Conservation (phyloP, 1,140 invertebrate genomes). For the Drosophila novamexicana region DNA sequence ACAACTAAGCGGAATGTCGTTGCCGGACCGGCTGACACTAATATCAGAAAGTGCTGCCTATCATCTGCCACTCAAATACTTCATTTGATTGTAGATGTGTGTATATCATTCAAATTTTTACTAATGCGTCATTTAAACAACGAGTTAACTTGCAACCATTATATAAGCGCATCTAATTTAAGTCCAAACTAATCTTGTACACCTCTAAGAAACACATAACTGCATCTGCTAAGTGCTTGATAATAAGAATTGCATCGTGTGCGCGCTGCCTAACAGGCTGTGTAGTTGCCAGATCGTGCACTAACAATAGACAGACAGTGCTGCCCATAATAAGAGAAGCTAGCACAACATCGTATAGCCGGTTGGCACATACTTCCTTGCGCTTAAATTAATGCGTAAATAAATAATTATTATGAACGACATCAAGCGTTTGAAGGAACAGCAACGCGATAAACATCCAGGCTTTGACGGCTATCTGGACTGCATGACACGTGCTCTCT, state of each 20-base stretch:
- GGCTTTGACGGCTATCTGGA: slow-evolving; percentile 85
- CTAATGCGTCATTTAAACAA: neutral
- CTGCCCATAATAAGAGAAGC: neutral
- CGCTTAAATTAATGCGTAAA: slow-evolving; percentile 20
- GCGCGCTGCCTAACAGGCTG: neutral
- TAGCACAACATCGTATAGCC: slow-evolving; percentile 1
- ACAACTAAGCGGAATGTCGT: slow-evolving; percentile 13
- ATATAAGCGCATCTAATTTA: neutral
- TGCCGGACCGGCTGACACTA: slow-evolving; percentile 10
- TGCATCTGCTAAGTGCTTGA: neutral
- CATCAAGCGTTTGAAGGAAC: slow-evolving; percentile 83
- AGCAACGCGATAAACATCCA: slow-evolving; percentile 85
- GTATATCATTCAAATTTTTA: neutral
- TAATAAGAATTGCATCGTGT: neutral
- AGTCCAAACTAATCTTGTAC: neutral
- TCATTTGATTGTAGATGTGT: neutral
- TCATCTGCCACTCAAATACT: slow-evolving; percentile 4
- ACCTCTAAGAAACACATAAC: neutral
- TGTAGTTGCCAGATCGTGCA: slow-evolving; percentile 5
- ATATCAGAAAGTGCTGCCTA: slow-evolving; percentile 1
- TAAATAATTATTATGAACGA: slow-evolving; percentile 78
- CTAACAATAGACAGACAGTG: neutral
- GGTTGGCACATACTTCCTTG: neutral
- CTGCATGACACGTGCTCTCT: slow-evolving; percentile 85
- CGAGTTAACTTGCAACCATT: neutral